These are phyloP conservation scores for Hedychridium roseum DNA, from an alignment of 2,888 invertebrate species.

Conservation along the genomic window DNA sequence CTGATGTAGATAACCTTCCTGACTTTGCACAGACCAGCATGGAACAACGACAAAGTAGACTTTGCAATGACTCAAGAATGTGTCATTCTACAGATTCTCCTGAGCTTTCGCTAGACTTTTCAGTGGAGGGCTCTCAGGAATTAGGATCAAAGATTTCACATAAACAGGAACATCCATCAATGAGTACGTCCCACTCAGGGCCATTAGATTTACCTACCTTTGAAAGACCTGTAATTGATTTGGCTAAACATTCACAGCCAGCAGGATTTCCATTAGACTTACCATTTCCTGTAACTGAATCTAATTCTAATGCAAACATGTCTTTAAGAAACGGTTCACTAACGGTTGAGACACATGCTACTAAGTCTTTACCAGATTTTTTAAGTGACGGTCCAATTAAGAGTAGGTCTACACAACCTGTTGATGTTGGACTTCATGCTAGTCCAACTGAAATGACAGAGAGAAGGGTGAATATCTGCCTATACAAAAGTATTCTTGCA, in stretches of 20 bases:
- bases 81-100: conserved; percentile 11
- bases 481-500: background rate
- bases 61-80: conserved; percentile 31
- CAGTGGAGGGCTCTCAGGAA: no score
- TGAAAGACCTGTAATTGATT: conserved; percentile 29
- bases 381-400: conserved; percentile 74
- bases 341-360: conserved; percentile 60
- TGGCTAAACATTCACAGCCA: conserved; percentile 38
- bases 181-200: conserved; percentile 22
- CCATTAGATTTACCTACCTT: conserved; percentile 43
- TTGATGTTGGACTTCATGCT: conserved; percentile 35
- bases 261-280: conserved; percentile 56
- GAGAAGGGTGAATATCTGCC: conserved; percentile 25
- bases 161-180: no score
- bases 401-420: conserved; percentile 58
- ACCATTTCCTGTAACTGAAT: conserved; percentile 43
- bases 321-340: conserved; percentile 33
- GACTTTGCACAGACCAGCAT: conserved; percentile 72
- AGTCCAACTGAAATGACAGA: conserved; percentile 36
- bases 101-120: conserved; percentile 46
- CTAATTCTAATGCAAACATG: conserved; percentile 28
- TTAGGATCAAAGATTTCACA: no score
- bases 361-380: conserved; percentile 75
- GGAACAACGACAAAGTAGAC: conserved; percentile 38
- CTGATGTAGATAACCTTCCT: conserved; percentile 73